Evolutionary conservation across 1,140 invertebrate genomes (phyloP), one percentile per base, ranked within the genome.

Genomic region (Drosophila paulistorum): DNA sequence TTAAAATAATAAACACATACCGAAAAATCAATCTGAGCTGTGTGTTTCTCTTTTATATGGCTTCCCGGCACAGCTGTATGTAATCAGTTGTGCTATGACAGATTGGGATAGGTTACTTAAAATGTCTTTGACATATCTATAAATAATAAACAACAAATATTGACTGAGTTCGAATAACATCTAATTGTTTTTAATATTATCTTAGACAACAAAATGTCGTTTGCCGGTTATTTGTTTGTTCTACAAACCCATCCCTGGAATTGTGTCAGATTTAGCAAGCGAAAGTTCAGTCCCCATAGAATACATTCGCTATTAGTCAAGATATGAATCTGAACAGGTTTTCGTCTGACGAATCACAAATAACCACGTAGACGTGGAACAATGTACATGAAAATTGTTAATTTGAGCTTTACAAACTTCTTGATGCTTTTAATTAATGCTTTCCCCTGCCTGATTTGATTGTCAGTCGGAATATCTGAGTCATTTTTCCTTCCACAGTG

Each of bases 1-100:
- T 57, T 58, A 78, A 70, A 85, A 78, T 71, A 85, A 78, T 71
- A 74, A 70, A 7, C 54, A 42, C 37, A 17, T 39, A 71, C 45
- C 57, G 7, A 55, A 39, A 58, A 58, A 59, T 58, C 9, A 58
- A 30, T 58, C 17, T 51, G 10, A 51, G 17, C 14, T 20, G 7
- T 9, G 45, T 48, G 2, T 17, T 14, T 7, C 10, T 51, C 17
- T 48, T 48, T 48, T 3, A 20, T 48, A 20, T 3, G 9, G 14
- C 45, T 17, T 17, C 23, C 23, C 3, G 20, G 9, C 23, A 10
- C 10, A 51, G 45, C 9, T 23, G 17, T 23, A 10, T 23, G 0
- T 51, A 51, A 23, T 20, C 17, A 51, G 45, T 17, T 20, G 14
- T 48, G 45, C 9, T 48, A 20, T 48, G 2, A 17, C 20, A 14